Percentiles rank a stretch among this genome's conserved stretches.
phyloP scores from a whole-genome alignment of 2,888 invertebrate species.

The Tupiocoris notatus region DNA sequence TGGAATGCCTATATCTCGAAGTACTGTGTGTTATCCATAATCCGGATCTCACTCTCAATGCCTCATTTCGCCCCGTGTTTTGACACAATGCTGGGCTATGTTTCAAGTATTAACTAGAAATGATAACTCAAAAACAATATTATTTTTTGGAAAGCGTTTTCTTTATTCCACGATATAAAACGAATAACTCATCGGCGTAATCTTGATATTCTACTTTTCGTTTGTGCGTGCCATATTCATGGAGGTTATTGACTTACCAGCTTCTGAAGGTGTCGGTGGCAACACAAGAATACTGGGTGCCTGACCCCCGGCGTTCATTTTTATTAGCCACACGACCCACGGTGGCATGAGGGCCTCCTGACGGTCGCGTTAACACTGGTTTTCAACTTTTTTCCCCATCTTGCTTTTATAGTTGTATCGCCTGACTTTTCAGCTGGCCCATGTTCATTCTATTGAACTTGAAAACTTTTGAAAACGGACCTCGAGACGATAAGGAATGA shows the following conservation, averaged over 20 bases:
- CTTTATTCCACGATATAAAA: too few relatives aligned
- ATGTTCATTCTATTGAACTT: neutral
- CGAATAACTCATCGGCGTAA: too few relatives aligned
- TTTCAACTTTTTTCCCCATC: neutral
- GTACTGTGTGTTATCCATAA: too few relatives aligned
- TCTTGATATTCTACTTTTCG: too few relatives aligned
- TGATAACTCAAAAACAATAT: too few relatives aligned
- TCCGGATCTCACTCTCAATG: too few relatives aligned
- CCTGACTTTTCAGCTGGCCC: constrained; percentile 21
- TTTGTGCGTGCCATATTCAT: too few relatives aligned
- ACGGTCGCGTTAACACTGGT: neutral
- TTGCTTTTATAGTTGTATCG: constrained; percentile 15
- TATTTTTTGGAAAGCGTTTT: too few relatives aligned
- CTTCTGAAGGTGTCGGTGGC: neutral
- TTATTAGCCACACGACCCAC: neutral
- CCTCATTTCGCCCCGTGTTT: too few relatives aligned
- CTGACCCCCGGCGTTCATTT: constrained; percentile 9
- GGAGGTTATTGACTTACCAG: neutral
- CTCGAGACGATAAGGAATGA: constrained; percentile 4
- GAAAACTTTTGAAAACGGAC: neutral
- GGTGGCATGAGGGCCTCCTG: neutral
- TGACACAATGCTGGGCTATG: too few relatives aligned
- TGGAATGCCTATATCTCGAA: too few relatives aligned
- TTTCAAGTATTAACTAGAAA: too few relatives aligned
- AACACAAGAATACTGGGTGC: constrained; percentile 16